Evolutionary conservation across 2,797 vertebrate genomes (phyloP), one percentile per base, ranked within the genome.

Genomic region (Lindbergichthys nudifrons): DNA sequence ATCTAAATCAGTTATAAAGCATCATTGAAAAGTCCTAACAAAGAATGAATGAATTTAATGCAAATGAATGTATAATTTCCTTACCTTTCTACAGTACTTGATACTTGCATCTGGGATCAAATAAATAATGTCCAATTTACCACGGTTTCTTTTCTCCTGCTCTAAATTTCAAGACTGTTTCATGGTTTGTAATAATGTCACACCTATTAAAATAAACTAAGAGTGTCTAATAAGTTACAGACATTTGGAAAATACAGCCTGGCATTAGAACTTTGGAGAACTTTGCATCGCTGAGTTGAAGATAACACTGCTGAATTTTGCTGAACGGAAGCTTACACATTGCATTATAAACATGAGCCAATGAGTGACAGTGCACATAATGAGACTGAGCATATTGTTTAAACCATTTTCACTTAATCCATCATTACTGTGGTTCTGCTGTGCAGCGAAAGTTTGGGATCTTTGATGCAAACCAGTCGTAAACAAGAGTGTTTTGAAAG

Each of bases 331-430:
- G 63, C 5, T 39, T 4, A 9, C 42, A 65, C 59, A 36, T 66
- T 75, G 43, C 23, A 51, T 69, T 70, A 74, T 59, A 71, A n/a
- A 70, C 61, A 78, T 0, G 7, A 79, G 23, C 45, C 32, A 48
- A 39, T 75, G 48, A 84, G 42, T 80, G 77, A 81, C 75, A 61
- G 64, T 9, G 65, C 8, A 47, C 1, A 12, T 73, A 87, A 87
- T 74, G 36, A 70, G 42, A 64, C 42, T 42, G 18, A 65, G 47
- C 68, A 52, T 71, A 68, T 79, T 72, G 60, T 85, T 82, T 41
- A 48, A 52, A 80, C 23, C 32, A 39, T 77, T 81, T 79, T 64
- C 10, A 53, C 46, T 13, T 77, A 72, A 87, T 75, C 36, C 65
- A 73, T 85, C 63, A 73, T 80, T 68, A 42, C 53, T 65, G 39